Base-by-base conservation (phyloP, 2,797 vertebrate species). In the Argentina silus region DNA sequence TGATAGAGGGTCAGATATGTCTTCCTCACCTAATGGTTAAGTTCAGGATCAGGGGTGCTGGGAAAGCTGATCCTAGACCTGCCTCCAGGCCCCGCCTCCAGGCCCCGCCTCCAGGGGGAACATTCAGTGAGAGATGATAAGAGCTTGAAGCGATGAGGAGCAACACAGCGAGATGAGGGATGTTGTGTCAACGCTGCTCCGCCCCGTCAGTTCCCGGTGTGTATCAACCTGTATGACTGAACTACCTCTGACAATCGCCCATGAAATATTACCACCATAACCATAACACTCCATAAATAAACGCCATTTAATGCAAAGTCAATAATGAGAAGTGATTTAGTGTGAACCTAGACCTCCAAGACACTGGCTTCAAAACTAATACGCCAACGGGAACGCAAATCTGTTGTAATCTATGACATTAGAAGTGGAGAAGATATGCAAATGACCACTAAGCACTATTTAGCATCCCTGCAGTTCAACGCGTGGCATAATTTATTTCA, bases 181-280 rank as follows among this genome's bases (percentile, higher is more conserved):
- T 53, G 75, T 74, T 50, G 75, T 78, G 85, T 87, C 84, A 84
- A 74, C 70, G 70, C 74, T 44, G 82, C 83, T 81, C 76, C 65
- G 76, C 78, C 78, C 78, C 70, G 83, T 88, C 90, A 87, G 81
- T 78, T 88, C 76, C 77, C 42, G 42, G 70, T 78, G 42, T 62
- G 67, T 75, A 78, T 43, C 5, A 61, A 21, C 71, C 71, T 78
- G 71, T 82, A 88, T 10, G n/a, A 56, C 55, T 56, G 17, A 90
- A 90, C 72, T 62, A 79, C 73, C 73, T 60, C 61, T 81, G 86
- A 83, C 73, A n/a, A 9, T 82, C 78, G 78, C 66, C 55, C 77
- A 87, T 78, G 83, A 87, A 91, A 88, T 75, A 81, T 90, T 88
- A 88, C 78, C 65, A 53, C 77, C 69, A 72, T 73, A 84, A 83